Evolutionary conservation across 2,888 invertebrate species (phyloP), one percentile per base, ranked within the genome.

Genomic region (Chymomyza amoena): DNA sequence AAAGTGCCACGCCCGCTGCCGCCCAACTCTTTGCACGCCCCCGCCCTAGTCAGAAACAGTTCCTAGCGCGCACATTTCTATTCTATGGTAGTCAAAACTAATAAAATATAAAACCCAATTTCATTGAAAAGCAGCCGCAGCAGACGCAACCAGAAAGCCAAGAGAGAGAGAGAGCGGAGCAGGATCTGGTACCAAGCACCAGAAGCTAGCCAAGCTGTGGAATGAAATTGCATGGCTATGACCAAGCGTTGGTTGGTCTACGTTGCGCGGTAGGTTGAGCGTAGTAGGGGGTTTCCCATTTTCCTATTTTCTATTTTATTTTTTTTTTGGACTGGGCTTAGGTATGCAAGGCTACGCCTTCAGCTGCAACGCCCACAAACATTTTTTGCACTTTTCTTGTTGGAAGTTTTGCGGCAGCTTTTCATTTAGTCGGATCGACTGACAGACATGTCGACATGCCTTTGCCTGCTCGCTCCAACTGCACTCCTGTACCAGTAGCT

Each of bases 1-100:
- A 81, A 85, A 81, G 77, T 80, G 85, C 83, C 85, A 79, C 72
- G 70, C 70, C 82, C 85, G 75, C 69, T 61, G 75, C 75, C 73
- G 74, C 68, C 73, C 62, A 65, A 61, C 76, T 69, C 51, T 51
- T 16, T 16, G 15, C 51, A 51, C 51, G 15, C 15, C 51, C 51
- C 13, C 15, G 51, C n/a, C 18, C 54, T 9, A 16, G 54, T 20
- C 54, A 54, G n/a, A 54, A 18, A n/a, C 54, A 13, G 54, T 20
- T 7, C 54, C 16, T 10, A 2, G 54, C 54, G 54, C 54, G 20
- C 54, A 54, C 54, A 54, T 54, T 54, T 54, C 54, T 18, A 16
- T 54, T 45, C 39, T 45, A 45, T 45, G 39, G 13, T n/a, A 54
- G 54, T 15, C 54, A 20, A 16, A 54, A 54, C 54, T 54, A 54